Evolutionary conservation across 2,888 invertebrate species (phyloP), one percentile per base, ranked within the genome.

Genomic region (Apamea crenata): DNA sequence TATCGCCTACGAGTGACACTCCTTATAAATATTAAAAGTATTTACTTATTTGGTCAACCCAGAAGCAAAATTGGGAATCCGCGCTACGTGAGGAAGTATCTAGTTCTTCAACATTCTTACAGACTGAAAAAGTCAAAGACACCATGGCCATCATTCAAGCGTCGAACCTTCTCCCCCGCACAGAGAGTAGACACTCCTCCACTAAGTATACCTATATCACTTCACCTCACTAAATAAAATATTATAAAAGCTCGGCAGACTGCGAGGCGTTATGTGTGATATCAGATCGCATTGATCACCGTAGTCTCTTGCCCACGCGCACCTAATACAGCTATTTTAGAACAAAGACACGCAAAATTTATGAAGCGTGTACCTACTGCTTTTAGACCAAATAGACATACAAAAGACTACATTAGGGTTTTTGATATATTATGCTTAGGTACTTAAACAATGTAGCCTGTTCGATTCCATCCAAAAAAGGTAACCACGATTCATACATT

Each of bases 291-390:
- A 81, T 81, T 67, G 68, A 86, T 77, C 81, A 84, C 74, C 81
- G 66, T 74, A 29, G 69, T 63, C 50, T 18, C 21, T 25, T 40
- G 78, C 85, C 85, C 85, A 87, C 87, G 78, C 85, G 85, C 78
- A 78, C 71, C 81, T 18, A 78, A 71, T 76, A 87, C 53, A 77
- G 68, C 32, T 29, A 68, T 25, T 69, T 59, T 50, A 61, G 66
- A 72, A 63, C 25, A 68, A 53, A 63, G 29, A 63, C 29, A 70
- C n/a, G 18, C 12, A 25, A 56, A 79, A 36, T 36, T 32, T 32
- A 25, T 36, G 10, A 50, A 25, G 3, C 7, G 3, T 21, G 16
- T 16, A 40, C 4, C 36, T 8, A 36, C 36, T 25, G 21, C 6
- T 32, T 69, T 29, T 21, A 29, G 40, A 63, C 7, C n/a, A n/a